These are phyloP conservation scores for Acleris emargana DNA, from an alignment of 2,888 invertebrate genomes.

Conservation along the genomic window DNA sequence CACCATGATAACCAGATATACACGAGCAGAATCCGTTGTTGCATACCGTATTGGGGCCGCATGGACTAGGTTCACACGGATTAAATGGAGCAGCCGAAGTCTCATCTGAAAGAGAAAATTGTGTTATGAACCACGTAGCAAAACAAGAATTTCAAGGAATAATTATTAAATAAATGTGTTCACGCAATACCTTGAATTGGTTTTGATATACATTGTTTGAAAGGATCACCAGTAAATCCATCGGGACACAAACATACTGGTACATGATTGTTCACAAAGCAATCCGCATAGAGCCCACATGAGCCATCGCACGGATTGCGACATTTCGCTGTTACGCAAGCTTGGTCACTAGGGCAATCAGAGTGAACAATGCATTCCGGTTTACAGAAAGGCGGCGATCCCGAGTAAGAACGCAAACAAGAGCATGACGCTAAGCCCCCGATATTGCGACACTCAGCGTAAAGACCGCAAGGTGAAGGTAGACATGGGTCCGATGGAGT, in stretches of 20 bases:
- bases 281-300: constrained; percentile 87
- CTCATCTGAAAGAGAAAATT: constrained; percentile 48
- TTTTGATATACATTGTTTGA: constrained; percentile 84
- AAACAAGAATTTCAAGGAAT: not conserved
- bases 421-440: constrained; percentile 89
- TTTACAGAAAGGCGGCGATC: constrained; percentile 85
- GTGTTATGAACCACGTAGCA: not conserved
- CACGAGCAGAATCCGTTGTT: constrained; percentile 85
- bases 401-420: constrained; percentile 86
- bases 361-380: constrained; percentile 87
- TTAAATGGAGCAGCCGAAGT: constrained; percentile 55
- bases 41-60: constrained; percentile 85
- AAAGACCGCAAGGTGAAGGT: constrained; percentile 89
- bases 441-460: constrained; percentile 89
- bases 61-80: constrained; percentile 86
- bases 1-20: constrained; percentile 84
- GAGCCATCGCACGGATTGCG: constrained; percentile 87
- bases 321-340: constrained; percentile 88
- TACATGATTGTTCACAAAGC: constrained; percentile 87
- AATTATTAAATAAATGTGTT: not conserved
- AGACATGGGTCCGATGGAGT: constrained; percentile 86
- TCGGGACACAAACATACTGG: constrained; percentile 89
- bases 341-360: constrained; percentile 86
- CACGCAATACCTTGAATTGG: constrained; percentile 71
- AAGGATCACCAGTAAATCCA: constrained; percentile 88